phyloP scores from a whole-genome alignment of 2,888 invertebrate species.

The Nycteola revayana region DNA sequence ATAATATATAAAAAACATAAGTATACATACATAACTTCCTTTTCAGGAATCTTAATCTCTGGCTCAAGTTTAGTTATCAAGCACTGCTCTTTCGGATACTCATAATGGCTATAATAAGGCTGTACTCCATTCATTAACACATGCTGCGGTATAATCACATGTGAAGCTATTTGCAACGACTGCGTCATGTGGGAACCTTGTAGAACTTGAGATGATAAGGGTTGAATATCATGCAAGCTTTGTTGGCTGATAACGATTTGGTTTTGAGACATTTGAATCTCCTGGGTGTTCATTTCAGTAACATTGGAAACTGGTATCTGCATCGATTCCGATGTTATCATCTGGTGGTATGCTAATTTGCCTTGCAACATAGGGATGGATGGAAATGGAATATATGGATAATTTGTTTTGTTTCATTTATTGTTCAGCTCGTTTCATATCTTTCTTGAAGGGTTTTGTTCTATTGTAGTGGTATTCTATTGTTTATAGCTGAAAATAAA shows the following conservation, averaged over 20 bases:
- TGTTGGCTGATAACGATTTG: conserved; percentile 68
- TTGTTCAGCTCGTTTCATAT: too few species aligned
- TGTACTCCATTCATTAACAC: conserved; percentile 57
- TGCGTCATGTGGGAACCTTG: conserved; percentile 55
- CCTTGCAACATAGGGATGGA: conserved; percentile 53
- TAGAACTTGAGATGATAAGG: conserved; percentile 42
- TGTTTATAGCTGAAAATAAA: too few species aligned
- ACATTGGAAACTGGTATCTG: conserved; percentile 52
- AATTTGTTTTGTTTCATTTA: too few species aligned
- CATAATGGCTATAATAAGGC: conserved; percentile 59
- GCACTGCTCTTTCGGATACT: conserved; percentile 57
- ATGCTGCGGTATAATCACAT: conserved; percentile 65
- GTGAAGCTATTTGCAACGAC: conserved; percentile 60
- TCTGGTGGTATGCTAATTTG: conserved; percentile 61
- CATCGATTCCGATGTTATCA: conserved; percentile 53
- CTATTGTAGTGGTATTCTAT: too few species aligned
- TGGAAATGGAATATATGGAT: conserved; percentile 60
- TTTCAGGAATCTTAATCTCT: conserved; percentile 38
- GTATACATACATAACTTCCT: conserved; percentile 52
- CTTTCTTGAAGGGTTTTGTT: too few species aligned
- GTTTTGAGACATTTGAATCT: conserved; percentile 52
- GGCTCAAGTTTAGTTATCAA: conserved; percentile 54
- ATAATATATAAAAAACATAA: too few species aligned
- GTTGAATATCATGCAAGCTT: conserved; percentile 49
- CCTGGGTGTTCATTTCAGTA: conserved; percentile 43